phyloP scores from a whole-genome alignment of 1,140 invertebrate genomes.

The Drosophila punjabiensis region DNA sequence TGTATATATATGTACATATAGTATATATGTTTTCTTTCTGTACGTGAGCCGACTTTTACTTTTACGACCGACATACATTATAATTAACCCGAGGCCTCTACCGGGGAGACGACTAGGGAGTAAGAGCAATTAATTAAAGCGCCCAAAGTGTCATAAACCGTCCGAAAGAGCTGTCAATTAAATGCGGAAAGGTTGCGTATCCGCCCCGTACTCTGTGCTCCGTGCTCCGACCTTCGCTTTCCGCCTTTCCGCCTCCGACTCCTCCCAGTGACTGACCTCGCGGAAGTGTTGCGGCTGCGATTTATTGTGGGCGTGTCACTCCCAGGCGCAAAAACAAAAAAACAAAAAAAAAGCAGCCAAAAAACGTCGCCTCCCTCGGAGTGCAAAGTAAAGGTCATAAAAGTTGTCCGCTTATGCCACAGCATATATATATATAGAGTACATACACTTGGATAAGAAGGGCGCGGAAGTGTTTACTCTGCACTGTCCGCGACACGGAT shows the following conservation, averaged over 20 bases:
- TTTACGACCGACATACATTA: slow-evolving; percentile 76
- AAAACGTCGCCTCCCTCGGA: neutral
- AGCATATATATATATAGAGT: slow-evolving; percentile 3
- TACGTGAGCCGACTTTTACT: slow-evolving; percentile 71
- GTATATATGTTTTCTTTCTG: neutral
- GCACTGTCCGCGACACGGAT: slow-evolving; percentile 6
- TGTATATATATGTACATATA: neutral
- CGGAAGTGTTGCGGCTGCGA: slow-evolving; percentile 39
- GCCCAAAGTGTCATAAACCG: slow-evolving; percentile 71
- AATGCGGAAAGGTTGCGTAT: slow-evolving; percentile 29
- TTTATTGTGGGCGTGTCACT: slow-evolving; percentile 48
- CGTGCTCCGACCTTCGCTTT: neutral
- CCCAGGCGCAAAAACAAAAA: slow-evolving; percentile 11
- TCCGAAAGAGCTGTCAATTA: slow-evolving; percentile 59
- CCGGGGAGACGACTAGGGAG: slow-evolving; percentile 22
- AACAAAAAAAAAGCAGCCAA: slow-evolving; percentile 14
- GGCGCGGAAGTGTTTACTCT: slow-evolving; percentile 7
- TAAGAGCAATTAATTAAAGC: slow-evolving; percentile 74
- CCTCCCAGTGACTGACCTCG: slow-evolving; percentile 16
- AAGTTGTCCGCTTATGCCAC: slow-evolving; percentile 26
- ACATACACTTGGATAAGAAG: slow-evolving; percentile 22
- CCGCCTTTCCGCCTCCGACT: slow-evolving; percentile 1
- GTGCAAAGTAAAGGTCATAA: slow-evolving; percentile 47
- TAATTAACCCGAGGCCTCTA: slow-evolving; percentile 59
- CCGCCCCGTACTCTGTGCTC: slow-evolving; percentile 7